Evolutionary conservation across 2,888 invertebrate species (phyloP).

Genomic region (Cyrtodaria siliqua): DNA sequence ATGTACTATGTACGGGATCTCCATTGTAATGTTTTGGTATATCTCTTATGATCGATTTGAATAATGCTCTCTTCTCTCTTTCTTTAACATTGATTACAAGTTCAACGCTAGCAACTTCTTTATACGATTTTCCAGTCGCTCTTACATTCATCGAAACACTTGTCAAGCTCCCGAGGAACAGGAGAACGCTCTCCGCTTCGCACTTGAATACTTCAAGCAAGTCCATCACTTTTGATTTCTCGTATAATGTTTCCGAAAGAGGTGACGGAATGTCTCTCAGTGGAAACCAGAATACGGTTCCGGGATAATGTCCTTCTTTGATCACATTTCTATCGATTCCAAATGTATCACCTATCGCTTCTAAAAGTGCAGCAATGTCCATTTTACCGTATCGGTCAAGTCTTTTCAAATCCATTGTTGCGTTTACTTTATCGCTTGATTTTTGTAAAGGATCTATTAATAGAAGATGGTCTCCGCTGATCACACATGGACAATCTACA

Average conservation of each 20-base stretch:
- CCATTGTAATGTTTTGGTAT: neutral
- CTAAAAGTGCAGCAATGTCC: conserved; percentile 49
- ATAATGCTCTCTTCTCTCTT: neutral
- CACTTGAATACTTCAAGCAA: conserved; percentile 74
- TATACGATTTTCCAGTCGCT: too few relatives aligned
- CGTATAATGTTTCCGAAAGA: conserved; percentile 74
- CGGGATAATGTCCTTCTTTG: conserved; percentile 67
- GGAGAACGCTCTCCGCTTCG: conserved; percentile 75
- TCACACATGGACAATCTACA: conserved; percentile 78
- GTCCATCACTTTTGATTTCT: conserved; percentile 65
- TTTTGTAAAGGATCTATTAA: conserved; percentile 78
- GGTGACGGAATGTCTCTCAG: conserved; percentile 72
- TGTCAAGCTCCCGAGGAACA: conserved; percentile 80
- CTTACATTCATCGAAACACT: conserved; percentile 67
- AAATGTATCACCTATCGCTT: conserved; percentile 71
- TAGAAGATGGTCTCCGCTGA: conserved; percentile 78
- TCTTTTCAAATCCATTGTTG: conserved; percentile 41
- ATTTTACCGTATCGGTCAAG: conserved; percentile 48
- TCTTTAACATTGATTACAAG: conserved; percentile 1
- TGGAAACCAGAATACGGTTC: conserved; percentile 83
- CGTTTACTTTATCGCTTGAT: conserved; percentile 53
- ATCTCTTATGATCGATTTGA: neutral
- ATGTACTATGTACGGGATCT: neutral
- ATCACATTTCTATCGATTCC: conserved; percentile 59
- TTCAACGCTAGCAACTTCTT: neutral